Conservation (phyloP, 2,888 invertebrate species). For the Pammene aurita region DNA sequence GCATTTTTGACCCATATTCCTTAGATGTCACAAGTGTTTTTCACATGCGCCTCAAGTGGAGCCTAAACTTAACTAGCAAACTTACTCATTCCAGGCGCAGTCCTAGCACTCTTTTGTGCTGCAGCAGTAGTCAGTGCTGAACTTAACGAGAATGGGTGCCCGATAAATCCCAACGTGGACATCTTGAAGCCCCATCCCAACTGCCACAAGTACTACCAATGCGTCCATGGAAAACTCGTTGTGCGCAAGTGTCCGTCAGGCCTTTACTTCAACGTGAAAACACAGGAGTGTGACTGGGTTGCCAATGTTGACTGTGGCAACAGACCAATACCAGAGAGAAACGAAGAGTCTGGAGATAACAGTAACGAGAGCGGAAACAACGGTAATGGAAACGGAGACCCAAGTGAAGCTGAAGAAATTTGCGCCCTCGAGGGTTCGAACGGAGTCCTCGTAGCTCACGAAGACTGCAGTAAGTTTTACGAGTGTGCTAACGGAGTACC, state of each 20-base stretch:
- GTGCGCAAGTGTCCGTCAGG: constrained; percentile 46
- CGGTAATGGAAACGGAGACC: constrained; percentile 14
- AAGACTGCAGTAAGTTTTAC: constrained; percentile 58
- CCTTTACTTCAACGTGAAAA: constrained; percentile 46
- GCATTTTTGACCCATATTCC: no score
- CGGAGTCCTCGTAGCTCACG: constrained; percentile 51
- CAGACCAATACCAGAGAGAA: constrained; percentile 35
- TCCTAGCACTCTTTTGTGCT: constrained; percentile 61
- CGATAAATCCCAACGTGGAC: constrained; percentile 47
- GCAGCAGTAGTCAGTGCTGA: constrained; percentile 50
- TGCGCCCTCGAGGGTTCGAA: constrained; percentile 51
- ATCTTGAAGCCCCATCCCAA: constrained; percentile 51
- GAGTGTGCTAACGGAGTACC: constrained; percentile 50
- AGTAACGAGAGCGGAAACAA: constrained; percentile 38
- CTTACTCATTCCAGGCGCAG: constrained; percentile 56
- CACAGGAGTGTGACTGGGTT: constrained; percentile 49
- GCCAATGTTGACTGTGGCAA: constrained; percentile 48
- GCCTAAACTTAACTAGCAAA: constrained; percentile 2
- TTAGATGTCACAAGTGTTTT: no score
- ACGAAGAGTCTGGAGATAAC: constrained; percentile 53
- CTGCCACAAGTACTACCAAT: constrained; percentile 55
- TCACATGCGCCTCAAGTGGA: no score
- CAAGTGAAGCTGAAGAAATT: constrained; percentile 44
- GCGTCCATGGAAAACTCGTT: constrained; percentile 51
- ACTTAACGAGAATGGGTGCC: constrained; percentile 40